phyloP scores from a whole-genome alignment of 30 jellyfish, hydroid and myxozoan species.

The Hydractinia echinata region DNA sequence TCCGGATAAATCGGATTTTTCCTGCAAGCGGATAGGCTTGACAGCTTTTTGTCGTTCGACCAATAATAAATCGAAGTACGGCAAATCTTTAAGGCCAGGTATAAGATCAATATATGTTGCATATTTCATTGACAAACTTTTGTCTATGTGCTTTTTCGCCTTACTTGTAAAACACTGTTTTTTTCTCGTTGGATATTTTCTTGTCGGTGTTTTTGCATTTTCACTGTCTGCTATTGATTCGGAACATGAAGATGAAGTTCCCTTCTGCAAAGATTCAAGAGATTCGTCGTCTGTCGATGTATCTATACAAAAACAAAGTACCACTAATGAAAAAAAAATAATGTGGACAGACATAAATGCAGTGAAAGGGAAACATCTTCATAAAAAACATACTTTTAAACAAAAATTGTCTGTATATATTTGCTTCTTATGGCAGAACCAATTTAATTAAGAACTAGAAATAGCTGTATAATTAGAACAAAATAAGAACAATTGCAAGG shows the following conservation, averaged over 20 bases:
- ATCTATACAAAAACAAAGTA: conserved; percentile 2
- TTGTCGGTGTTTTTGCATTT: neutral
- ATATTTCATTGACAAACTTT: conserved; percentile 24
- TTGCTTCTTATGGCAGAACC: too few species aligned
- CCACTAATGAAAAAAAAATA: neutral
- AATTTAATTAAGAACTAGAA: too few species aligned
- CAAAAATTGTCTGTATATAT: too few species aligned
- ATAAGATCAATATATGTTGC: conserved; percentile 61
- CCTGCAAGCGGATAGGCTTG: conserved; percentile 31
- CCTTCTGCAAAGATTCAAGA: neutral
- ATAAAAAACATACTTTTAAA: too few species aligned
- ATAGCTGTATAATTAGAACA: too few species aligned
- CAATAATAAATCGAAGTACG: conserved; percentile 68
- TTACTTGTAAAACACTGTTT: neutral
- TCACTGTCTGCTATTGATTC: neutral
- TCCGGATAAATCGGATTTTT: conserved; percentile 6
- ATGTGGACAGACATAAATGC: too few species aligned
- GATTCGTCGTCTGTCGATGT: conserved; percentile 23
- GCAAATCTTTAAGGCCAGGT: conserved; percentile 66
- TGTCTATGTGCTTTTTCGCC: conserved; percentile 10
- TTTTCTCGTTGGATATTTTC: neutral
- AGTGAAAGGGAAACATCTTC: too few species aligned
- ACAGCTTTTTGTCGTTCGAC: conserved; percentile 67
- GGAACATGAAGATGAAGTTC: neutral
- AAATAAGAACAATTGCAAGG: too few species aligned